These are phyloP conservation scores for Leucopsar rothschildi DNA, from an alignment of 2,113 vertebrate genomes.

Conservation along the genomic window DNA sequence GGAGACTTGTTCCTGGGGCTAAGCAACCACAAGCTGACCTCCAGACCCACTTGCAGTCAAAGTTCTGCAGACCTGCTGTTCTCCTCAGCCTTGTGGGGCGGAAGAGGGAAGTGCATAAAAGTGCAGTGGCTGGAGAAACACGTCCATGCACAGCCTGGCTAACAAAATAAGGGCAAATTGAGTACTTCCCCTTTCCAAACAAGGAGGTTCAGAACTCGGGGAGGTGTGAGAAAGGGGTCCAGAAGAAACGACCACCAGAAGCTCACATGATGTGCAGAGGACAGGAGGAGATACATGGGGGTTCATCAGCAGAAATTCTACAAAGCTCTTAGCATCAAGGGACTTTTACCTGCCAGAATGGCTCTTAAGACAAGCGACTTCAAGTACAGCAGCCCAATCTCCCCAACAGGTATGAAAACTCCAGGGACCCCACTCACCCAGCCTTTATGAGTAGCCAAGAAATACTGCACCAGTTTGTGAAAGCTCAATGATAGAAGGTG, in stretches of 20 bases:
- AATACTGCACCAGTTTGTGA: not conserved
- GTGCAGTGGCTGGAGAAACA: not conserved
- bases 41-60: not conserved
- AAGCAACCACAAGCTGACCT: not conserved
- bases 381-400: not conserved
- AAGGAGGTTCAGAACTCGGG: not conserved
- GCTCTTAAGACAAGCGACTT: not conserved
- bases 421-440: not conserved
- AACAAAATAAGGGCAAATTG: not conserved
- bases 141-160: not conserved
- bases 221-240: not conserved
- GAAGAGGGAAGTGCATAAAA: not conserved
- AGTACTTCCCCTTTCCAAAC: not conserved
- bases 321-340: not conserved
- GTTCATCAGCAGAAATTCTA: not conserved
- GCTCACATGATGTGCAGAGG: not conserved
- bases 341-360: not conserved
- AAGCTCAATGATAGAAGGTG: not conserved
- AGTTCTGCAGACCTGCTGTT: conserved; percentile 21
- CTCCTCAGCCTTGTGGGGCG: not conserved
- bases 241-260: not conserved
- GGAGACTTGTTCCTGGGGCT: not conserved
- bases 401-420: not conserved
- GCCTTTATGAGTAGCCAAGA: not conserved
- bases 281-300: not conserved